Evolutionary conservation across 2,113 vertebrate species (phyloP).

Genomic region (Poecile atricapillus): DNA sequence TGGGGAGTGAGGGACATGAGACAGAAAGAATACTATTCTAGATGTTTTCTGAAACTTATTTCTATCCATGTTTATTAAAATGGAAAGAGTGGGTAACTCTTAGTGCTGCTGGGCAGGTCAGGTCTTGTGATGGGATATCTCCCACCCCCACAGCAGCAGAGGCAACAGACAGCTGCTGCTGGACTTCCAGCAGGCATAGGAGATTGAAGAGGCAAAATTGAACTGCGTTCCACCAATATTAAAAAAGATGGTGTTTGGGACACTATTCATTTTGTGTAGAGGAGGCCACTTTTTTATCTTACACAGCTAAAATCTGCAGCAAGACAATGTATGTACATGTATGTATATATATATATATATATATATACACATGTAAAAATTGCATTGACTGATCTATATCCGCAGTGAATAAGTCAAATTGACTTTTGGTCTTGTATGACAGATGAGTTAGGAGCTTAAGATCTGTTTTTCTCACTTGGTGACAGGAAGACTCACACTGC

Average conservation of each 20-base stretch:
- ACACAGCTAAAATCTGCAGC: background rate
- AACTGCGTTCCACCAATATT: background rate
- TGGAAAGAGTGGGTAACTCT: background rate
- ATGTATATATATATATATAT: no score
- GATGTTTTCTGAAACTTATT: background rate
- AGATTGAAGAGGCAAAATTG: background rate
- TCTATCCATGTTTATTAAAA: background rate
- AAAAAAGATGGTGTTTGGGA: background rate
- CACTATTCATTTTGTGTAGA: background rate
- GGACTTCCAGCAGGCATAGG: background rate
- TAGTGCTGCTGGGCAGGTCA: background rate
- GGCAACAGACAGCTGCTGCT: background rate
- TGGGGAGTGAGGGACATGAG: background rate
- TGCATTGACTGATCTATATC: background rate
- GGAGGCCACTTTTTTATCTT: background rate
- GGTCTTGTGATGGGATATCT: background rate
- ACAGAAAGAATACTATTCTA: background rate
- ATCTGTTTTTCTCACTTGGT: background rate
- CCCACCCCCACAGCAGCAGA: background rate
- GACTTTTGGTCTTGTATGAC: background rate
- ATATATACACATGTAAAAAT: background rate
- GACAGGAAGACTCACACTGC: background rate
- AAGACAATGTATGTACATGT: background rate
- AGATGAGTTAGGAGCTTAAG: background rate
- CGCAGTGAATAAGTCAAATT: background rate